phyloP scores from a whole-genome alignment of 2,797 vertebrate genomes.

The Hemitrygon akajei region DNA sequence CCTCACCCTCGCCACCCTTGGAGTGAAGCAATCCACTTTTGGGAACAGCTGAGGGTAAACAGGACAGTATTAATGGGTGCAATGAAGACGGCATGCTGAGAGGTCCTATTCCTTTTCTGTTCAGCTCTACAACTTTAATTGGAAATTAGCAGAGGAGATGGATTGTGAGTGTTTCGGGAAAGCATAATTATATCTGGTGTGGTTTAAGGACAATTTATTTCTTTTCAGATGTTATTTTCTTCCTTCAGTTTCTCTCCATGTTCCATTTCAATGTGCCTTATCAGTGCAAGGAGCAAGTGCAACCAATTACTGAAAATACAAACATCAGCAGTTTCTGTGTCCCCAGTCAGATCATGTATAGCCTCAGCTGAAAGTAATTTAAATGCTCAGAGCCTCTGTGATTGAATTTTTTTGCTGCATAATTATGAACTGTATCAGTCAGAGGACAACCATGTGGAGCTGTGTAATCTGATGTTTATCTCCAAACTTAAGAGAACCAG shows the following conservation, averaged over 20 bases:
- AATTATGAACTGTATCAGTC: neutral
- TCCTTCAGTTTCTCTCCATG: neutral
- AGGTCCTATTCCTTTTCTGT: too few relatives aligned
- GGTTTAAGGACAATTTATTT: neutral
- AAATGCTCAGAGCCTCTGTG: neutral
- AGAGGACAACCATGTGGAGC: neutral
- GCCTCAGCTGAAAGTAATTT: neutral
- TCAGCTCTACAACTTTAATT: too few relatives aligned
- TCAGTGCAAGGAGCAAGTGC: neutral
- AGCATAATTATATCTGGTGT: too few relatives aligned
- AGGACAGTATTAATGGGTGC: too few relatives aligned
- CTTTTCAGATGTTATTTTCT: neutral
- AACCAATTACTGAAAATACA: constrained; percentile 18
- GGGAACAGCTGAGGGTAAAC: too few relatives aligned
- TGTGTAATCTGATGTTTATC: constrained; percentile 27
- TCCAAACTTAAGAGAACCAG: neutral
- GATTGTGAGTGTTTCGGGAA: neutral
- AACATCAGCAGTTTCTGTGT: constrained; percentile 29
- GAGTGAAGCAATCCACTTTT: too few relatives aligned
- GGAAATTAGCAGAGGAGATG: neutral
- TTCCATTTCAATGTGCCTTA: constrained; percentile 15
- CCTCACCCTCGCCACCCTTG: too few relatives aligned
- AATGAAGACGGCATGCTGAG: too few relatives aligned
- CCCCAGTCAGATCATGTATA: neutral
- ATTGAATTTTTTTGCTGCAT: constrained; percentile 24